Evolutionary conservation across 2,888 invertebrate genomes (phyloP).

Genomic region (Automeris io): DNA sequence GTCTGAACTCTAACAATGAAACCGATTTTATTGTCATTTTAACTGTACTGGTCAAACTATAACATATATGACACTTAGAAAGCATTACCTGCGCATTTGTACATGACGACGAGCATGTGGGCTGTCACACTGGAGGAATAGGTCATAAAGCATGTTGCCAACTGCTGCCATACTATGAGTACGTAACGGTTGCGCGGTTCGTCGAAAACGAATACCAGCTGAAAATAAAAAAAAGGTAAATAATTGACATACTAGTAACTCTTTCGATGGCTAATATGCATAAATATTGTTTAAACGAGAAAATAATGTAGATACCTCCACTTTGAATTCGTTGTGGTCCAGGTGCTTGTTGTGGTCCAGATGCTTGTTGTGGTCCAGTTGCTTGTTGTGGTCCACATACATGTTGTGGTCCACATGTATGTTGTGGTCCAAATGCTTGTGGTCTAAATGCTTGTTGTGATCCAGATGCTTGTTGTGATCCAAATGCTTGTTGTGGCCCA

Average conservation of each 20-base stretch:
- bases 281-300: neutral
- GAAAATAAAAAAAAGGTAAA: neutral
- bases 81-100: conserved; percentile 38
- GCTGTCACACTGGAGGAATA: conserved; percentile 47
- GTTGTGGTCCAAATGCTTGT: too few species aligned
- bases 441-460: too few species aligned
- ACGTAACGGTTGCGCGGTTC: conserved; percentile 23
- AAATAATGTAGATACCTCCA: neutral
- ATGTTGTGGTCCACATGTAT: too few species aligned
- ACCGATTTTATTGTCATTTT: neutral
- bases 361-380: too few species aligned
- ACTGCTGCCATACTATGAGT: conserved; percentile 29
- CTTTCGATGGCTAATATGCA: too few species aligned
- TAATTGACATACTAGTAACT: neutral
- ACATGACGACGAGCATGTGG: conserved; percentile 35
- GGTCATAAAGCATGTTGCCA: conserved; percentile 40
- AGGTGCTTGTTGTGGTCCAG: too few species aligned
- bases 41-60: neutral
- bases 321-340: neutral
- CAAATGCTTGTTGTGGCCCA: too few species aligned
- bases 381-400: too few species aligned
- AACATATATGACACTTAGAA: neutral
- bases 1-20: too few species aligned
- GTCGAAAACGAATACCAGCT: conserved; percentile 31
- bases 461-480: too few species aligned